These are phyloP conservation scores for Hephaestus fuliginosus DNA, from an alignment of 2,797 vertebrate species.

Conservation along the genomic window DNA sequence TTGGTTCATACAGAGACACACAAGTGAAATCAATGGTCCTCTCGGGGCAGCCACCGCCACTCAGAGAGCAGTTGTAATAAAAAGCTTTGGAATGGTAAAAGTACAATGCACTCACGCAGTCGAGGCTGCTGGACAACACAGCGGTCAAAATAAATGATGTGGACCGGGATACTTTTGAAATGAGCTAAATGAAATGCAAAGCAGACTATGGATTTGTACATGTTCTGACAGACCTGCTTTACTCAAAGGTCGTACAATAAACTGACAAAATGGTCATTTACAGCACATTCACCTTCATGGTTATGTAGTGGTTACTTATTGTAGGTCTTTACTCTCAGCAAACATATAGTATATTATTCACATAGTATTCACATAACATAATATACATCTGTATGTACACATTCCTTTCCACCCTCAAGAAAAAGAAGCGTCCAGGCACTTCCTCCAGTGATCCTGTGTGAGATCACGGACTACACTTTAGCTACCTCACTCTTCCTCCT, in stretches of 20 bases:
- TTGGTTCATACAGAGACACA: conserved; percentile 83
- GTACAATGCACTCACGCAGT: conserved; percentile 72
- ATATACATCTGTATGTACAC: conserved; percentile 89
- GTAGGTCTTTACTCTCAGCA: conserved; percentile 81
- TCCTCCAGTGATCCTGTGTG: conserved; percentile 64
- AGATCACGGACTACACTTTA: conserved; percentile 58
- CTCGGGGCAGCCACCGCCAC: conserved; percentile 46
- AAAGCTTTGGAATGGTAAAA: conserved; percentile 78
- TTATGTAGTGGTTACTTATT: conserved; percentile 79
- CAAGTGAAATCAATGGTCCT: conserved; percentile 57
- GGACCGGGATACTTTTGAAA: conserved; percentile 49
- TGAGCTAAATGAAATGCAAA: conserved; percentile 61
- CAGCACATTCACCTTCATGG: conserved; percentile 85
- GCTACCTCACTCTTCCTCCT: conserved; percentile 53
- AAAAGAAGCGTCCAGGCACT: conserved; percentile 86
- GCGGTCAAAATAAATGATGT: conserved; percentile 38
- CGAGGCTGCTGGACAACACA: conserved; percentile 61
- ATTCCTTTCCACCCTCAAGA: conserved; percentile 66
- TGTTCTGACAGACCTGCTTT: conserved; percentile 57
- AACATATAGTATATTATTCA: conserved; percentile 87
- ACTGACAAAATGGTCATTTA: conserved; percentile 82
- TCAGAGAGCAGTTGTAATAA: conserved; percentile 55
- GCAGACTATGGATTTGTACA: conserved; percentile 57
- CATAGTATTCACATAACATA: conserved; percentile 88
- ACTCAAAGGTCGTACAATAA: conserved; percentile 57